A percentile compares a stretch with the other conserved stretches of the same genome.
Conservation (phyloP, 2,113 vertebrate species). For the Steatornis caripensis region DNA sequence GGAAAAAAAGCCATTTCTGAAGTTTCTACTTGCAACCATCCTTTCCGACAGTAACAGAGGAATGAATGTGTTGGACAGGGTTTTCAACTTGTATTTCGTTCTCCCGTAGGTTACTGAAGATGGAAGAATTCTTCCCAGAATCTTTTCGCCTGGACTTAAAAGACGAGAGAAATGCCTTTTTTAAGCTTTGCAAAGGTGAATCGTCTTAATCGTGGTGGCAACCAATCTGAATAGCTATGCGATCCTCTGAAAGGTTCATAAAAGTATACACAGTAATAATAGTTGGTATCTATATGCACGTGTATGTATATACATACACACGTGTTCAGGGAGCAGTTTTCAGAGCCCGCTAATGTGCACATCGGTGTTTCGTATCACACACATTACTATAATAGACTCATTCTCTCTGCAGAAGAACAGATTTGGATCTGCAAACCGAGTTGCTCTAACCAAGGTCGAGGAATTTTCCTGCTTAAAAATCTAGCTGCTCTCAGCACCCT, state of each 20-base stretch:
- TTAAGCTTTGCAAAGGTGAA: conserved; percentile 77
- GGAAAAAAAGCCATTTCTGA: not conserved
- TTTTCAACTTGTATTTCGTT: not conserved
- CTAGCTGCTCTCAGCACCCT: conserved; percentile 69
- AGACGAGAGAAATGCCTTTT: conserved; percentile 82
- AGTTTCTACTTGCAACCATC: not conserved
- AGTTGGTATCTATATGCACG: not conserved
- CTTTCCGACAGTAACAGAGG: not conserved
- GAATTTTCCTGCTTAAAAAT: conserved; percentile 84
- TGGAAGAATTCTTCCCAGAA: conserved; percentile 86
- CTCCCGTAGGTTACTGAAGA: conserved; percentile 73
- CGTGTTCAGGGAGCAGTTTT: not conserved
- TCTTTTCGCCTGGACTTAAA: conserved; percentile 83
- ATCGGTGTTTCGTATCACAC: not conserved
- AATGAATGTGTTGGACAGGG: not conserved
- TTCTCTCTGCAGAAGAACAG: conserved; percentile 23
- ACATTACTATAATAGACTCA: rapidly evolving
- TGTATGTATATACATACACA: too few species aligned
- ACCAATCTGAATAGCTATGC: not conserved
- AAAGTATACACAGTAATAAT: too few species aligned
- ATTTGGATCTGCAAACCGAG: conserved; percentile 92
- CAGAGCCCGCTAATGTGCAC: not conserved
- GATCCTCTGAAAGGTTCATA: not conserved
- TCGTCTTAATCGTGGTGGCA: not conserved
- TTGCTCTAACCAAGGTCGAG: conserved; percentile 83